phyloP scores from a whole-genome alignment of 2,797 vertebrate genomes.

The Peromyscus aztecus region DNA sequence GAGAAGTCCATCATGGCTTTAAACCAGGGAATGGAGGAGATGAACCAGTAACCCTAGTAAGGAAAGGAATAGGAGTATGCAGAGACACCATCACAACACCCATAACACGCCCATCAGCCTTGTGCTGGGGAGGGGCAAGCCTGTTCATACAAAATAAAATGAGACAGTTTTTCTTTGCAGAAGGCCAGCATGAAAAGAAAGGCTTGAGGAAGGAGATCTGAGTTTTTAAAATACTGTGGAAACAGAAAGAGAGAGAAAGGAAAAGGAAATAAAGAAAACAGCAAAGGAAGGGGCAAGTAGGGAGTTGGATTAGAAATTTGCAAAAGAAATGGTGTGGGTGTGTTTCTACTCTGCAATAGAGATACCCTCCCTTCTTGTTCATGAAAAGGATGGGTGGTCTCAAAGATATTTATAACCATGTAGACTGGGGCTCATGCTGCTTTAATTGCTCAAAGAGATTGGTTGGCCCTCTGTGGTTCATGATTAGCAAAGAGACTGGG shows the following conservation, averaged over 20 bases:
- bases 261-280: no score
- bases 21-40: background rate
- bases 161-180: background rate
- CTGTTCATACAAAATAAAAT: background rate
- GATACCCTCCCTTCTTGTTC: constrained; percentile 13
- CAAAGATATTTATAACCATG: constrained; percentile 4
- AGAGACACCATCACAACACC: background rate
- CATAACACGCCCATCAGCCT: background rate
- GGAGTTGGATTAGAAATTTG: background rate
- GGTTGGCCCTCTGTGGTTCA: background rate
- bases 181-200: background rate
- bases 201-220: background rate
- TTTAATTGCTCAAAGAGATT: constrained; percentile 1
- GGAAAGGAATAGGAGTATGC: background rate
- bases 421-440: background rate
- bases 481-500: background rate
- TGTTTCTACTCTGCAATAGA: background rate
- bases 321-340: background rate
- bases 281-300: background rate
- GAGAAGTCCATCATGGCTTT: background rate
- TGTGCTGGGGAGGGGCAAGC: background rate
- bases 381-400: constrained; percentile 29
- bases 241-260: background rate
- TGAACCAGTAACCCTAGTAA: background rate
- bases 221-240: background rate